phyloP scores from a whole-genome alignment of 2,797 vertebrate genomes.

The Anomalospiza imberbis region DNA sequence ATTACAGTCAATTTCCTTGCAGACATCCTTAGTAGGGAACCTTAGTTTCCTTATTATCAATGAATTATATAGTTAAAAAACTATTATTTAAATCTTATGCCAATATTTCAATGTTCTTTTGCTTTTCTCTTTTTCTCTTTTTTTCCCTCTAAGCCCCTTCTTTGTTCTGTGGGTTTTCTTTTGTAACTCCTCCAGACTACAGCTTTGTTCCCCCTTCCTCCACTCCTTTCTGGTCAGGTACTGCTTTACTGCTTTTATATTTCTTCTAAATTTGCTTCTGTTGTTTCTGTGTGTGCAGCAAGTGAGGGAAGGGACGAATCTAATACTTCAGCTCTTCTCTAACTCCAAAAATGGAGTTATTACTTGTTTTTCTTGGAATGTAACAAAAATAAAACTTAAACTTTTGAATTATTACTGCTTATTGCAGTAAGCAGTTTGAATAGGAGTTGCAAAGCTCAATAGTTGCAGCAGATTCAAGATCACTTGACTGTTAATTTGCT shows the following conservation, averaged over 20 bases:
- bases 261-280: constrained; percentile 67
- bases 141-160: constrained; percentile 86
- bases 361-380: not conserved
- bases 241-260: constrained; percentile 78
- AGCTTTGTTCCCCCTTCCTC: constrained; percentile 98
- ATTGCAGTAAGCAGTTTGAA: not conserved
- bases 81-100: constrained; percentile 58
- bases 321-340: not conserved
- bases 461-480: not conserved
- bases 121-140: constrained; percentile 82
- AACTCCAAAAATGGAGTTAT: not conserved
- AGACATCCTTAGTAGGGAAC: constrained; percentile 43
- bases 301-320: constrained; percentile 68
- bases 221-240: constrained; percentile 99
- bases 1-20: constrained; percentile 45
- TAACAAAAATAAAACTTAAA: not conserved
- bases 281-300: constrained; percentile 48
- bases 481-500: not conserved
- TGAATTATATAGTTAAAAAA: constrained; percentile 38
- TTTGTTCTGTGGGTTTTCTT: constrained; percentile 95
- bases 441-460: not conserved
- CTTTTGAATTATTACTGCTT: not conserved
- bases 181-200: constrained; percentile 95
- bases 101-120: constrained; percentile 81
- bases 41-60: constrained; percentile 62